Base-by-base conservation (phyloP, 2,113 vertebrate species). In the Cichladusa arquata region DNA sequence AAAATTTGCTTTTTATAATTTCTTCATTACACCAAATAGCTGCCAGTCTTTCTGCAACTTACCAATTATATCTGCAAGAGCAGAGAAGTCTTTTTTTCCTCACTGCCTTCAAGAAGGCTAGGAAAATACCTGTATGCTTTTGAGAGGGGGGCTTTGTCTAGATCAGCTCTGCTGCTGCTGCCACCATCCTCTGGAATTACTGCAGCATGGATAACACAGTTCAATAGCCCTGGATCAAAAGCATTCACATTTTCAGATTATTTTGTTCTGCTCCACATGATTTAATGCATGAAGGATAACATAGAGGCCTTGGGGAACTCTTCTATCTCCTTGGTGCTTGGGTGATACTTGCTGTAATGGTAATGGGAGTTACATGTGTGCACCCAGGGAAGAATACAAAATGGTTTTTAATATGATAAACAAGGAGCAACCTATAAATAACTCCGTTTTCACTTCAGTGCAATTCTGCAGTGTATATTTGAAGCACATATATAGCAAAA, bases 211-310 rank as follows among this genome's bases (percentile, higher is more conserved):
- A 67, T 61, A 93, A 80, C n/a, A 57, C 11, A 74, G 44, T 58
- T 92, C 86, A 86, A 85, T 50, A 93, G 57, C 36, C 54, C 38
- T 62, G 73, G 79, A 93, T 94, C 57, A 93, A 90, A 97, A 91
- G 69, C 61, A 71, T 81, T 94, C 66, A 38, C 44, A 80, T 83
- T 88, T 85, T 92, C 80, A 89, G 65, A 93, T 71, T 71, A 64
- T 86, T 93, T 56, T 81, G 86, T 86, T 95, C 67, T 0, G 0
- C 44, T 79, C 65, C 72, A 69, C 54, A 47, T 77, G 65, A 67
- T 53, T 91, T 95, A 88, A 93, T 88, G 79, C 66, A 88, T 70
- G 42, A 74, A 83, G 74, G 71, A 86, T 72, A 96, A 82, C 48
- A 72, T 36, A 84, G 83, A 88, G 50, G 72, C 81, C 94, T 88